These are phyloP conservation scores for fruit fly (Drosophila melanogaster) DNA, from an alignment of 1,140 invertebrate species.

Conservation along the genomic window Release_6_plus_ISO1_MT NT_033779.5:4863501-4864000, in stretches of 20 bases:
- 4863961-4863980: slow-evolving; percentile 30
- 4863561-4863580: too few species aligned
- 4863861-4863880: slow-evolving; percentile 7
- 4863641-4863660: neutral
- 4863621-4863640: too few species aligned
- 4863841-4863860: slow-evolving; percentile 10
- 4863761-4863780: slow-evolving; percentile 70
- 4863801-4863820: neutral
- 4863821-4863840: neutral
- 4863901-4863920: slow-evolving; percentile 78
- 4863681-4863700: slow-evolving; percentile 18
- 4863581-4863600: too few species aligned
- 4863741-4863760: slow-evolving; percentile 78
- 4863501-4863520: too few species aligned
- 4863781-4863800: slow-evolving; percentile 10
- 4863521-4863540: too few species aligned
- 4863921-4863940: slow-evolving; percentile 59
- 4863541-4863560: too few species aligned
- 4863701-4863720: slow-evolving; percentile 36
- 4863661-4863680: slow-evolving; percentile 5
- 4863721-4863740: slow-evolving; percentile 81
- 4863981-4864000: slow-evolving; percentile 55
- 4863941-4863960: neutral
- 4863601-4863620: too few species aligned
- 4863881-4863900: slow-evolving; percentile 67